These are phyloP conservation scores for Pecten maximus DNA, from an alignment of 2,888 invertebrate genomes.

Conservation along the genomic window DNA sequence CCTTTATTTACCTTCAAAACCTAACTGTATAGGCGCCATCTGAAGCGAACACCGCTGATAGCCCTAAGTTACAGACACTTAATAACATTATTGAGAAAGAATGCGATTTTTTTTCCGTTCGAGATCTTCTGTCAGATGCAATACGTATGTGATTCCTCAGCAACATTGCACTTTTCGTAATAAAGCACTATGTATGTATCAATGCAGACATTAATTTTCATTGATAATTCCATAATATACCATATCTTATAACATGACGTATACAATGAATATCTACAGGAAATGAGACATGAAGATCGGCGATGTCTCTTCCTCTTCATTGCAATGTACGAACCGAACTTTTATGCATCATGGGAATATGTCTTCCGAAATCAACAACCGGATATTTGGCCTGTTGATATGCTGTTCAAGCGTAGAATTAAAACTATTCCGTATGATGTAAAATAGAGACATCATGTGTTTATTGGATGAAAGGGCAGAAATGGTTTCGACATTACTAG, in stretches of 20 bases:
- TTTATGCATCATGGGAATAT: too few species aligned
- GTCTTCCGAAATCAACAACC: too few species aligned
- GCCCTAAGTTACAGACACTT: neutral
- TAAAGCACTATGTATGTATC: slow-evolving; percentile 29
- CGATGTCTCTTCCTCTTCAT: neutral
- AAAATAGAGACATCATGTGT: too few species aligned
- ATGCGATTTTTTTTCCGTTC: neutral
- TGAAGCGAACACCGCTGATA: neutral
- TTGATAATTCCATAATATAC: neutral
- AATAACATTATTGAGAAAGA: neutral
- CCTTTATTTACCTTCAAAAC: neutral
- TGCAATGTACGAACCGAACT: too few species aligned
- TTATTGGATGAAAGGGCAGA: too few species aligned
- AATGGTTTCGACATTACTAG: too few species aligned
- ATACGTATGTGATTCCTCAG: neutral
- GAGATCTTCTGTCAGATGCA: neutral
- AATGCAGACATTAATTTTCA: neutral
- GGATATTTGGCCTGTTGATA: too few species aligned
- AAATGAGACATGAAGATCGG: neutral
- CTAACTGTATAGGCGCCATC: neutral
- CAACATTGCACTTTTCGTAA: neutral
- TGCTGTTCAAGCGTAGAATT: too few species aligned
- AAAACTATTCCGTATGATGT: too few species aligned
- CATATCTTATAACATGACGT: neutral
- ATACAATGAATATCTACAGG: too few species aligned